Evolutionary conservation across 2,113 vertebrate species (phyloP).

Genomic region (Calyptommatus sinebrachiatus): DNA sequence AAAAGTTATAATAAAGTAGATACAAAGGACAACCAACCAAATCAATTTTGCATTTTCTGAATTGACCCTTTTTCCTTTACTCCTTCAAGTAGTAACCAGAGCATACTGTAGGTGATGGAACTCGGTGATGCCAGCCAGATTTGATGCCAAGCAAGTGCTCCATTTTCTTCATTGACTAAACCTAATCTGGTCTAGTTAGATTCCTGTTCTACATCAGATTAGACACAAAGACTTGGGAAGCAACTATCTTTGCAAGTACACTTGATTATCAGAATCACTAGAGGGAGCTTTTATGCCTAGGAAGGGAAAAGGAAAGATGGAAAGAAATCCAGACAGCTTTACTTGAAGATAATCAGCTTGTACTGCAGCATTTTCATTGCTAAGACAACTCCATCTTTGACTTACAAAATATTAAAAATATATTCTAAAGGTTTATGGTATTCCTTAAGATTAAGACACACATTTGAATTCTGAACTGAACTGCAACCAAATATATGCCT

Average conservation of each 20-base stretch:
- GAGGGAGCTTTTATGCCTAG: slow-evolving; percentile 30
- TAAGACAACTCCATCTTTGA: neutral
- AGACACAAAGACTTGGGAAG: neutral
- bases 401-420: neutral
- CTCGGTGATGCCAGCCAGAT: neutral
- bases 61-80: neutral
- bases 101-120: neutral
- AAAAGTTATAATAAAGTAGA: neutral
- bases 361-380: neutral
- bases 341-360: neutral
- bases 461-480: neutral
- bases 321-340: neutral
- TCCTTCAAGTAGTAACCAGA: neutral
- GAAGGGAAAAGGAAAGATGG: neutral
- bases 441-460: neutral
- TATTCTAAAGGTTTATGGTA: neutral
- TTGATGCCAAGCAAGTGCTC: neutral
- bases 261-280: slow-evolving; percentile 24
- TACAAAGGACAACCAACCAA: neutral
- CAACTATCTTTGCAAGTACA: neutral
- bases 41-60: neutral
- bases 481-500: neutral
- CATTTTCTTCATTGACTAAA: neutral
- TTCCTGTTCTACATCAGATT: neutral
- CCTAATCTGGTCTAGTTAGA: neutral